Conservation (phyloP, 2,113 vertebrate species). For the Crotalus viridis region DNA sequence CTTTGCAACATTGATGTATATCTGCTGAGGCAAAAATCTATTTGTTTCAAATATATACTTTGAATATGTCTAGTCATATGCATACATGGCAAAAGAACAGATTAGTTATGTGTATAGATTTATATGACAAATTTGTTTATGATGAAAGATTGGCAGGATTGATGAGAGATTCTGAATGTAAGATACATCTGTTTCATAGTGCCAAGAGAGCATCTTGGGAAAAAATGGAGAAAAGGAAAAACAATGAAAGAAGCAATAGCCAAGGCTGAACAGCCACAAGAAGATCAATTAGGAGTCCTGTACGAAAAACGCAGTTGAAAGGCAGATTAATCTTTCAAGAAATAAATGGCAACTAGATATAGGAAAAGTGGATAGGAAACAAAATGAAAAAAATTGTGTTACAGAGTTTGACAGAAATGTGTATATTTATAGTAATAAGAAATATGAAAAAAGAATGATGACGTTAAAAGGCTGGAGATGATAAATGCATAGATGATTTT, state of each 20-base stretch:
- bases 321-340: not conserved
- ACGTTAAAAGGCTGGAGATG: not conserved
- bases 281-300: not conserved
- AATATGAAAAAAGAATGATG: not conserved
- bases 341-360: not conserved
- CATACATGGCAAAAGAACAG: not conserved
- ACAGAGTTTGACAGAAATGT: not conserved
- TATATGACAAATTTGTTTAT: not conserved
- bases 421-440: not conserved
- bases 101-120: not conserved
- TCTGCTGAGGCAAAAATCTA: not conserved
- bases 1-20: not conserved
- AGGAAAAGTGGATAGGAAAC: not conserved
- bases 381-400: not conserved
- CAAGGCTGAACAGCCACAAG: not conserved
- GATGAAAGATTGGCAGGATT: not conserved
- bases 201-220: not conserved
- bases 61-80: not conserved
- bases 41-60: not conserved
- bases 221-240: not conserved
- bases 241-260: not conserved
- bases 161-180: not conserved
- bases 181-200: not conserved
- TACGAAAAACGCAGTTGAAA: not conserved
- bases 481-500: not conserved